Evolutionary conservation across 92 coral and sea anemone species (phyloP).

Genomic region (Micromussa lordhowensis): DNA sequence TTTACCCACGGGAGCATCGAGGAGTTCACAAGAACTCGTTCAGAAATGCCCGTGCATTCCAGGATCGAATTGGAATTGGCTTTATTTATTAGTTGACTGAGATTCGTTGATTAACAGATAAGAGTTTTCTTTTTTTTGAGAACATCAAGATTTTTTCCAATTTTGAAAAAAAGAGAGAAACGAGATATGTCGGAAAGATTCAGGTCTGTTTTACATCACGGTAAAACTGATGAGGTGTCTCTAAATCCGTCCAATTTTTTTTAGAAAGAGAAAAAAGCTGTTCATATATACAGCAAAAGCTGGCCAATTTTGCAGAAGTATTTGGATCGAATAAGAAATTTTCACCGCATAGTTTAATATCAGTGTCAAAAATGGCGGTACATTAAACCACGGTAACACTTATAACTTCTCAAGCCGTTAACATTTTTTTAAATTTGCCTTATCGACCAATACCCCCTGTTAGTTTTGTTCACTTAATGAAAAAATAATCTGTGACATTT

Average conservation of each 20-base stretch:
- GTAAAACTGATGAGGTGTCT: background rate
- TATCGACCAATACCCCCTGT: background rate
- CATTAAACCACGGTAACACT: too few relatives aligned
- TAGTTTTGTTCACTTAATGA: background rate
- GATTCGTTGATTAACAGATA: too few relatives aligned
- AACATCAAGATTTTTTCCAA: background rate
- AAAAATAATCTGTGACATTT: background rate
- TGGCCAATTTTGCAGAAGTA: background rate
- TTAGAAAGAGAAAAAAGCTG: too few relatives aligned
- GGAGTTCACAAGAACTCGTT: too few relatives aligned
- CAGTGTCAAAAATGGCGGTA: too few relatives aligned
- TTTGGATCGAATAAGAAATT: background rate
- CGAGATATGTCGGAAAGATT: background rate
- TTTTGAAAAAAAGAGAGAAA: background rate
- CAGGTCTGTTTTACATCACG: background rate
- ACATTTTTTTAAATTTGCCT: background rate
- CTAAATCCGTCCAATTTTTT: background rate
- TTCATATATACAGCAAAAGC: too few relatives aligned
- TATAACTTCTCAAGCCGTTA: too few relatives aligned
- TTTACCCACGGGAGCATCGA: too few relatives aligned
- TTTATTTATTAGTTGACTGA: background rate
- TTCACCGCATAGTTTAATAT: background rate
- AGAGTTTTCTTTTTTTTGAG: background rate
- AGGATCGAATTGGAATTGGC: too few relatives aligned
- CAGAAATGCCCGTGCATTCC: too few relatives aligned